Conservation (phyloP, 2,888 invertebrate species). For the Drosophila fungiperda region DNA sequence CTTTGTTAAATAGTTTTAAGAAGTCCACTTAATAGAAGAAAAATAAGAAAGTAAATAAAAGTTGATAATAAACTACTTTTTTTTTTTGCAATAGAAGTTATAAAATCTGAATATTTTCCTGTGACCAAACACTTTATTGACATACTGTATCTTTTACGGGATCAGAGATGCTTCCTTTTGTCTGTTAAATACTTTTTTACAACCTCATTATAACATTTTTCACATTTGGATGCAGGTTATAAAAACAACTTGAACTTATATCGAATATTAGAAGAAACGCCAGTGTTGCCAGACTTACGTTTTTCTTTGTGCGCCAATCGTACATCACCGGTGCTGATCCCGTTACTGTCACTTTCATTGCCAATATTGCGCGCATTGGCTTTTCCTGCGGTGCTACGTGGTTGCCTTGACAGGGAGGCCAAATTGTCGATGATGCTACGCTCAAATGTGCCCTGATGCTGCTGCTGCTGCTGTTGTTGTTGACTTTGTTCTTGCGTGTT, state of each 20-base stretch:
- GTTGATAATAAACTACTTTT: no score
- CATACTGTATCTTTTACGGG: no score
- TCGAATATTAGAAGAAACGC: background rate
- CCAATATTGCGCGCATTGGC: background rate
- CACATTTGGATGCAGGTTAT: background rate
- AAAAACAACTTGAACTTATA: background rate
- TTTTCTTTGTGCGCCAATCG: constrained; percentile 62
- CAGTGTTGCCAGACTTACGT: constrained; percentile 63
- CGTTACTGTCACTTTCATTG: constrained; percentile 8
- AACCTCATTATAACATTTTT: background rate
- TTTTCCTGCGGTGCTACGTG: constrained; percentile 7
- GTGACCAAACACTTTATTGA: no score
- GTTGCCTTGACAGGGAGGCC: background rate
- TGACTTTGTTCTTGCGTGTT: constrained; percentile 19
- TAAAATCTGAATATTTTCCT: no score
- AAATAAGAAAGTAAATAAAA: no score
- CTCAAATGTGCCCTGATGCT: background rate
- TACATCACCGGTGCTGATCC: constrained; percentile 9
- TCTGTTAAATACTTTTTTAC: background rate
- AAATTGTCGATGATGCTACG: constrained; percentile 17
- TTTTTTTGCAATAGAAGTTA: no score
- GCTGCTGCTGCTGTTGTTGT: constrained; percentile 11
- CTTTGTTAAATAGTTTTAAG: no score
- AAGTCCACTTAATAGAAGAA: no score
- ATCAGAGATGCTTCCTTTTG: no score